phyloP scores from a whole-genome alignment of 2,797 vertebrate species.

The Lepilemur septentrionalis region DNA sequence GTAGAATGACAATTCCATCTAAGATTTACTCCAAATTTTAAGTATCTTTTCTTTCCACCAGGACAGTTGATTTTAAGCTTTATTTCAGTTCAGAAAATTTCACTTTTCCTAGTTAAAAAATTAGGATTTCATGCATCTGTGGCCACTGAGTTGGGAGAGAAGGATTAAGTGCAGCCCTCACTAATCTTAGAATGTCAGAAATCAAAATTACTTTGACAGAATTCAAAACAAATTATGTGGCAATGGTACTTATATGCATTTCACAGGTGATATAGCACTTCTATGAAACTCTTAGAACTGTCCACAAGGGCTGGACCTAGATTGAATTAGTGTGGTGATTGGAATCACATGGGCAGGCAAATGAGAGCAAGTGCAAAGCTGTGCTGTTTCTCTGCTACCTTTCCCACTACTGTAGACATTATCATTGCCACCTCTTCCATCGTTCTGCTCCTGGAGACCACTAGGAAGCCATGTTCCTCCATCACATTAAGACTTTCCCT shows the following conservation, averaged over 20 bases:
- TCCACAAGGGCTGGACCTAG: background rate
- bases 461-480: background rate
- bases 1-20: background rate
- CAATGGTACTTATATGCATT: background rate
- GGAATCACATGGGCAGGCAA: background rate
- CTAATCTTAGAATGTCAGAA: conserved; percentile 2
- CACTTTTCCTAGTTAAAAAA: background rate
- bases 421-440: background rate
- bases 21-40: background rate
- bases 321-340: background rate
- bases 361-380: accelerated
- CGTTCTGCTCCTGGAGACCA: background rate
- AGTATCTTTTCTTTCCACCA: background rate
- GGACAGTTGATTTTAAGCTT: background rate
- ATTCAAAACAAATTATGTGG: background rate
- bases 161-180: background rate
- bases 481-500: background rate
- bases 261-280: background rate
- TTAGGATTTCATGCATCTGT: background rate
- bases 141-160: background rate
- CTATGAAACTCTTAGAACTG: background rate
- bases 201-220: conserved; percentile 24
- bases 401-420: accelerated
- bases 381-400: background rate
- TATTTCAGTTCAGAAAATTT: background rate